Evolutionary conservation across 2,113 vertebrate genomes (phyloP).

Genomic region (Hystrix brachyura): DNA sequence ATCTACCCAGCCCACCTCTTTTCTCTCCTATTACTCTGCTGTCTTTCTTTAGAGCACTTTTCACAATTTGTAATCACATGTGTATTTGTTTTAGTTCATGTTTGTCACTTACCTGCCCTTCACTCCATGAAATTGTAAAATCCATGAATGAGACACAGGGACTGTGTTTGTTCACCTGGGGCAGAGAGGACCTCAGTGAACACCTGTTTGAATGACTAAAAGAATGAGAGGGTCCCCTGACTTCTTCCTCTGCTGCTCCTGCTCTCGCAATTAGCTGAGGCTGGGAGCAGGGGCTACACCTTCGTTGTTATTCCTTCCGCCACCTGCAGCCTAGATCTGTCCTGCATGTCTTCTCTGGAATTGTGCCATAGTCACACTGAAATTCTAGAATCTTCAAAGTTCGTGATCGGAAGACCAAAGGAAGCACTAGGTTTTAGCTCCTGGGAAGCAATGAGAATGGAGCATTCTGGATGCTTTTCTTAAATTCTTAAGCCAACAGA

Average conservation of each 20-base stretch:
- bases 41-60: slow-evolving; percentile 36
- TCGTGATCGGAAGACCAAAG: neutral
- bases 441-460: neutral
- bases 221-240: neutral
- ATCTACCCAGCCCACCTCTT: neutral
- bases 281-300: neutral
- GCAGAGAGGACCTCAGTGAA: neutral
- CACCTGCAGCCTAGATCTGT: neutral
- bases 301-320: neutral
- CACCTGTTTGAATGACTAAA: neutral
- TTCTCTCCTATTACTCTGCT: neutral
- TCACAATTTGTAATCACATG: neutral
- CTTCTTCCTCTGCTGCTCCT: neutral
- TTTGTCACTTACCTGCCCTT: neutral
- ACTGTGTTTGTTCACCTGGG: neutral
- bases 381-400: neutral
- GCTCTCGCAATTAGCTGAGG: neutral
- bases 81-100: neutral
- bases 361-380: neutral
- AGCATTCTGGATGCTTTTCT: neutral
- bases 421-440: neutral
- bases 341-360: neutral
- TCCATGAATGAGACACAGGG: neutral
- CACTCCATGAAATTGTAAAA: neutral
- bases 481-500: neutral